Percentiles rank a stretch among this genome's conserved stretches.
phyloP scores from a whole-genome alignment of 1,140 invertebrate genomes.

The Phenacoccus solenopsis region DNA sequence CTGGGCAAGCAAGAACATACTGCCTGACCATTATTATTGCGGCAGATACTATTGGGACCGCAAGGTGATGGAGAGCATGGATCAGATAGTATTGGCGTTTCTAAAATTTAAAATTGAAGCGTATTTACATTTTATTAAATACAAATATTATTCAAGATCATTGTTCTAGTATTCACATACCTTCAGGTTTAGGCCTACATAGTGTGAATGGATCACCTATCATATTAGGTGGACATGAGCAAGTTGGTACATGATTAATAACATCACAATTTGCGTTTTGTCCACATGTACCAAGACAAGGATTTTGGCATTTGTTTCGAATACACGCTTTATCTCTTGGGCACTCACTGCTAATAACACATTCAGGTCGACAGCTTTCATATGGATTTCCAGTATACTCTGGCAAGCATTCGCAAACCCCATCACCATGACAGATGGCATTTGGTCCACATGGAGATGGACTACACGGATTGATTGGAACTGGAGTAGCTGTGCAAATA shows the following conservation, averaged over 20 bases:
- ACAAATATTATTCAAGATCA: not conserved
- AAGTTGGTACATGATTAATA: slow-evolving; percentile 55
- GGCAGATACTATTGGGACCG: slow-evolving; percentile 66
- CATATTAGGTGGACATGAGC: slow-evolving; percentile 49
- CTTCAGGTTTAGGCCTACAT: slow-evolving; percentile 37
- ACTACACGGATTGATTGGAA: slow-evolving; percentile 38
- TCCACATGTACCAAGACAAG: slow-evolving; percentile 60
- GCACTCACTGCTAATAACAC: slow-evolving; percentile 53
- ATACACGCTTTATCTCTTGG: slow-evolving; percentile 48
- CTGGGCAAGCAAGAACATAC: slow-evolving; percentile 66
- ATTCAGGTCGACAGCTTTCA: slow-evolving; percentile 54
- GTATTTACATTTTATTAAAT: slow-evolving; percentile 27
- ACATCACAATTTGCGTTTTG: slow-evolving; percentile 53
- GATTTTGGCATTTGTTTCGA: slow-evolving; percentile 55
- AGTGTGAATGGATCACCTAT: slow-evolving; percentile 53
- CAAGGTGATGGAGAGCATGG: slow-evolving; percentile 61
- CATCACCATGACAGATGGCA: slow-evolving; percentile 39
- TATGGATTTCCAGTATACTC: slow-evolving; percentile 55
- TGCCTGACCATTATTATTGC: slow-evolving; percentile 50
- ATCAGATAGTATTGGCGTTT: slow-evolving; percentile 36
- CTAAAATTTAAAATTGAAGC: slow-evolving; percentile 32
- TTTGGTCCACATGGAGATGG: slow-evolving; percentile 58
- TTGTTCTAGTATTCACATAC: slow-evolving; percentile 18
- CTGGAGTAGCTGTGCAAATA: slow-evolving; percentile 25
- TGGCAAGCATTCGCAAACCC: slow-evolving; percentile 46